Base-by-base conservation (phyloP, 2,797 vertebrate species). In the Enteromius treurensis region DNA sequence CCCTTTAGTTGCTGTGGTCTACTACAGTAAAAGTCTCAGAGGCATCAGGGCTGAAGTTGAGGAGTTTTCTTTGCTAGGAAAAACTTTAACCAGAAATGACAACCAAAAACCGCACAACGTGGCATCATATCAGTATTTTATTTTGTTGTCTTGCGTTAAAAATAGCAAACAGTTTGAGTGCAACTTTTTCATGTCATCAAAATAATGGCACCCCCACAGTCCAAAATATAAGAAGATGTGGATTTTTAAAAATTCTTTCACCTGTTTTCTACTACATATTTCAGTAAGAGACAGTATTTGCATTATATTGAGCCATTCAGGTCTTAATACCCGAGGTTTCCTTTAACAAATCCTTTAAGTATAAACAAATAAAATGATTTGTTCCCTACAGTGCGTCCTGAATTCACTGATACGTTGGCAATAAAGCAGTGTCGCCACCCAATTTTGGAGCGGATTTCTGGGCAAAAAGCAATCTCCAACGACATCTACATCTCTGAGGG, bases 391-490 rank as follows among this genome's bases (percentile, higher is more conserved):
- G 98, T 98, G 90, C 97, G 97, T 49, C 98, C 98, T 69, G 97
- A 99, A 89, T 99, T 99, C 91, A 98, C 98, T 1, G 97, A 99
- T 91, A 99, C 98, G 0, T 91, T 99, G 90, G 97, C 97, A 11
- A 95, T 99, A 92, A 99, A 98, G 88, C 95, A 96, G 81, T 96
- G 97, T 49, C 96, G 96, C 91, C 98, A 99, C 90, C 98, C 98
- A 17, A 96, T 99, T 90, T 94, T 99, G 89, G 97, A 99, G 92
- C 96, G 95, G 88, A 96, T 99, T 87, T 91, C 93, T 80, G 49
- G 95, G 88, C 96, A 97, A 87, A 96, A 96, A 92, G 96, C 96
- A 17, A 91, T 99, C 40, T 92, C 97, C 11, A 99, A 99, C 91
- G 96, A 98, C 89, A 96, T 94, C 0, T 98, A 96, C 84, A 94